Percentiles rank a stretch among this genome's conserved stretches.
Evolutionary conservation across 2,888 invertebrate species (phyloP).

Genomic region (Mylabris sibirica): DNA sequence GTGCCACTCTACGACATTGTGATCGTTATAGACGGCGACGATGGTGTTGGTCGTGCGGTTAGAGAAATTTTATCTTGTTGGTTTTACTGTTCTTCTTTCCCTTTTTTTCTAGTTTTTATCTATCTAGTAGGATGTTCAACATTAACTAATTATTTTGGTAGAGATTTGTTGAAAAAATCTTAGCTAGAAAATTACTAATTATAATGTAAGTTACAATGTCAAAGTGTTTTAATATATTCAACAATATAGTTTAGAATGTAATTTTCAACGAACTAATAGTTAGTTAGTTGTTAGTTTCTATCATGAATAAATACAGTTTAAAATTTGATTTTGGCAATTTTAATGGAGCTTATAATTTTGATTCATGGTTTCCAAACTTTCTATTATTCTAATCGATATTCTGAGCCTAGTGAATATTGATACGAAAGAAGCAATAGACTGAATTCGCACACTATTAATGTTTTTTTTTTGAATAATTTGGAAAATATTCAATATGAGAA

Average conservation of each 20-base stretch:
- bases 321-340: background rate
- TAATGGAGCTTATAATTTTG: background rate
- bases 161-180: constrained; percentile 35
- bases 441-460: background rate
- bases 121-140: constrained; percentile 39
- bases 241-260: constrained; percentile 11
- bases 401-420: background rate
- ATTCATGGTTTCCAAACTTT: background rate
- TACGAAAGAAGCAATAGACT: background rate
- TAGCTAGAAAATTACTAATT: constrained; percentile 23
- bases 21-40: constrained; percentile 24
- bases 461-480: background rate
- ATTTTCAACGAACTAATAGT: constrained; percentile 7
- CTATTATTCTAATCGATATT: background rate
- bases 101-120: constrained; percentile 11
- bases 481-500: background rate
- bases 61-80: constrained; percentile 26
- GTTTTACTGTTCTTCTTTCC: constrained; percentile 27
- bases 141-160: constrained; percentile 46
- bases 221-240: constrained; percentile 13
- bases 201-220: constrained; percentile 28
- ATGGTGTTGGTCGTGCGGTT: constrained; percentile 30
- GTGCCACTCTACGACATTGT: constrained; percentile 47
- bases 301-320: background rate
- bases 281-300: background rate